Evolutionary conservation across 2,797 vertebrate genomes (phyloP).

Genomic region (Macropodus opercularis): DNA sequence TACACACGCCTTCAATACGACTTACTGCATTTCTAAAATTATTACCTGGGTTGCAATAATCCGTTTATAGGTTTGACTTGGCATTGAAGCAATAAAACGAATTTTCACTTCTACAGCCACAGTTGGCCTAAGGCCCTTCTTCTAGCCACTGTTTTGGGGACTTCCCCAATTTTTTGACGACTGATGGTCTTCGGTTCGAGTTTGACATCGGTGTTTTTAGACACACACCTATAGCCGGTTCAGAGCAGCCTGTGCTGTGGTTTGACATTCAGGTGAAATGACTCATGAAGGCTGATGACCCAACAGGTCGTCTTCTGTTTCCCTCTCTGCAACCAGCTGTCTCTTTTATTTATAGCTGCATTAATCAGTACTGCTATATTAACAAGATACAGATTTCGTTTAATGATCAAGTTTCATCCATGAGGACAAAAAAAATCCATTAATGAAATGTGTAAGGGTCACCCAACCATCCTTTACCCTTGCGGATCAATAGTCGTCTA

Average conservation of each 20-base stretch:
- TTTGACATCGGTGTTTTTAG: too few species aligned
- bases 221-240: background rate
- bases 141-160: too few species aligned
- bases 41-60: too few species aligned
- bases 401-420: background rate
- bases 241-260: background rate
- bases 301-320: background rate
- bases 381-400: background rate
- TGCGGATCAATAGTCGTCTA: too few species aligned
- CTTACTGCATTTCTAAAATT: background rate
- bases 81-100: too few species aligned
- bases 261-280: conserved; percentile 13
- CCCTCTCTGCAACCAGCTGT: too few species aligned
- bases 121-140: too few species aligned
- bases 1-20: background rate
- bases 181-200: too few species aligned
- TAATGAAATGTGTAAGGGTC: background rate
- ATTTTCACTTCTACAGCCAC: too few species aligned
- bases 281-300: conserved; percentile 4
- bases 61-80: too few species aligned
- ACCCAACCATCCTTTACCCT: background rate
- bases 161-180: too few species aligned
- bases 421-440: background rate
- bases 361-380: background rate
- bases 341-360: background rate